Evolutionary conservation across 2,797 vertebrate genomes (phyloP).

Genomic region (Arnoldichthys spilopterus): DNA sequence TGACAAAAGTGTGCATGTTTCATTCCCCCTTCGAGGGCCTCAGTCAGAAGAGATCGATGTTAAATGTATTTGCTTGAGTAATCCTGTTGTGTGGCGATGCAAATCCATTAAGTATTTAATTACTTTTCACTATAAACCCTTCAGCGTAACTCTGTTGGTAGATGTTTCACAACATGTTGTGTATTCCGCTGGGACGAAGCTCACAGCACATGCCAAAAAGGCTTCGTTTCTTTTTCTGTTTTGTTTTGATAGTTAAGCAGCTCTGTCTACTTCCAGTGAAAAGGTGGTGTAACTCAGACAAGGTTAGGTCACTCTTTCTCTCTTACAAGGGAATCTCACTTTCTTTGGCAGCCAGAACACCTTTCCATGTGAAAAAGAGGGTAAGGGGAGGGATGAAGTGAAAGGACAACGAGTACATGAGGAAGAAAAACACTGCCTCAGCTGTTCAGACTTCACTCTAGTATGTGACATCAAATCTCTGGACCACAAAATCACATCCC

Average conservation of each 20-base stretch:
- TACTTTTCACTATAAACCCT: conserved; percentile 46
- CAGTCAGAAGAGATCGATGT: conserved; percentile 22
- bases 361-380: conserved; percentile 40
- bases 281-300: conserved; percentile 43
- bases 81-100: conserved; percentile 52
- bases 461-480: conserved; percentile 1
- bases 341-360: conserved; percentile 47
- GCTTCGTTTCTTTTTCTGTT: conserved; percentile 15
- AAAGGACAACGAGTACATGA: conserved; percentile 34
- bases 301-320: conserved; percentile 46
- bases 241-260: conserved; percentile 36
- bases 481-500: conserved; percentile 15
- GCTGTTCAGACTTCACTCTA: neutral
- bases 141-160: conserved; percentile 37
- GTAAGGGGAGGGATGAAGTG: conserved; percentile 29
- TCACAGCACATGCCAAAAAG: conserved; percentile 36
- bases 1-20: too few relatives aligned
- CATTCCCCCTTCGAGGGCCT: too few relatives aligned
- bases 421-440: conserved; percentile 12
- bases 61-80: conserved; percentile 54
- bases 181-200: conserved; percentile 47
- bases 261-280: conserved; percentile 34
- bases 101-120: conserved; percentile 50
- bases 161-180: conserved; percentile 56
- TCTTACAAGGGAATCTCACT: conserved; percentile 37